These are phyloP conservation scores for Scomber japonicus DNA, from an alignment of 2,113 vertebrate genomes.

Conservation along the genomic window DNA sequence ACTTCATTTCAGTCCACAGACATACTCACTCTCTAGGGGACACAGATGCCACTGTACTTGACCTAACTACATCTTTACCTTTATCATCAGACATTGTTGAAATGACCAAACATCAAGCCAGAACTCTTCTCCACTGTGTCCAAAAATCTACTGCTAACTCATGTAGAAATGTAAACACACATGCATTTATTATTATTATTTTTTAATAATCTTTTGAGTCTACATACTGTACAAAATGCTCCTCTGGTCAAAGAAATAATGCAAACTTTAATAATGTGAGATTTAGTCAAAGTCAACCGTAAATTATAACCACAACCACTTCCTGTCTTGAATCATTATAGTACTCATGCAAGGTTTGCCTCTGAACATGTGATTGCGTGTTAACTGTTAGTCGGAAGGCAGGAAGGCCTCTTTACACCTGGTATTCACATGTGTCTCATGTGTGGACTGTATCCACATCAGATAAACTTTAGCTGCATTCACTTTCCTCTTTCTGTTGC, in stretches of 20 bases:
- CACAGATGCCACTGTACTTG: background rate
- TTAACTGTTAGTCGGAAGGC: slow-evolving; percentile 7
- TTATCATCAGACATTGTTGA: slow-evolving; percentile 1
- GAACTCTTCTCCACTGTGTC: too few species aligned
- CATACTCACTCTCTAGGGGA: slow-evolving; percentile 15
- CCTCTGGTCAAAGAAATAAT: slow-evolving; percentile 3
- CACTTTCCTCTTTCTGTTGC: slow-evolving; percentile 11
- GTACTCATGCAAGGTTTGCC: background rate
- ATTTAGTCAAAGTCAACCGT: slow-evolving; percentile 15
- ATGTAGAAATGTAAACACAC: too few species aligned
- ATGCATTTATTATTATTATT: too few species aligned
- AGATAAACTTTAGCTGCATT: slow-evolving; percentile 31
- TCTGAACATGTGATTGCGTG: slow-evolving; percentile 17
- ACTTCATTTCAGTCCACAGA: background rate
- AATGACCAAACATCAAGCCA: background rate
- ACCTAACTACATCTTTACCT: background rate
- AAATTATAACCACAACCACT: slow-evolving; percentile 41
- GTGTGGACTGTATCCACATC: slow-evolving; percentile 44
- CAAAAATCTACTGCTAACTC: background rate
- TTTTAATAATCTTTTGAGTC: slow-evolving; percentile 1
- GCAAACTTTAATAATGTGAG: slow-evolving; percentile 19
- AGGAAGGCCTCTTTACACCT: slow-evolving; percentile 25
- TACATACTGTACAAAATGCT: background rate
- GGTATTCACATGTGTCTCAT: slow-evolving; percentile 17
- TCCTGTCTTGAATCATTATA: slow-evolving; percentile 54